These are phyloP conservation scores for Coendou prehensilis DNA, from an alignment of 2,797 vertebrate genomes.

Conservation along the genomic window DNA sequence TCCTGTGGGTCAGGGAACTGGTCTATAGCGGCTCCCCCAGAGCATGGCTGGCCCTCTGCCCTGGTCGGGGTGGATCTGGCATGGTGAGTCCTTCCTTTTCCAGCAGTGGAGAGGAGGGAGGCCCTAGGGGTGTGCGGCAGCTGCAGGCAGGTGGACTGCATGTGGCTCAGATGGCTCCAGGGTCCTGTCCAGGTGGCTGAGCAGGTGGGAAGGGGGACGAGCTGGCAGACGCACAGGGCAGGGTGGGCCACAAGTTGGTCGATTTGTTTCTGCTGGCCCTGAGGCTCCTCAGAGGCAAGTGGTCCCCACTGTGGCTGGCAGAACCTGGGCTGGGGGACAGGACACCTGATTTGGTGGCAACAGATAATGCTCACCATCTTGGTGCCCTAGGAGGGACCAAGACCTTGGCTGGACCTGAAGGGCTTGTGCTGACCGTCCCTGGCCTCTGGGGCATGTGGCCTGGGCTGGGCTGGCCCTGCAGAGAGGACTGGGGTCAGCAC, in stretches of 20 bases:
- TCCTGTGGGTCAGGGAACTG: not conserved
- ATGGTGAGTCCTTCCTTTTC: not conserved
- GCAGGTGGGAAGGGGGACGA: not conserved
- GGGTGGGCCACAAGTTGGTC: not conserved
- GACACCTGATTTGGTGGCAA: not conserved
- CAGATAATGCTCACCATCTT: accelerated
- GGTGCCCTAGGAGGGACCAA: not conserved
- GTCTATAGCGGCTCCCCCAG: accelerated
- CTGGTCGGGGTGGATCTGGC: not conserved
- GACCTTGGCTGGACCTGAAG: not conserved
- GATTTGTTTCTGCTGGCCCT: too few species aligned
- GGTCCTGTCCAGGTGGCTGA: not conserved
- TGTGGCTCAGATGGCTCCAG: not conserved
- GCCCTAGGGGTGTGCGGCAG: accelerated
- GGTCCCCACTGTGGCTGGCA: not conserved
- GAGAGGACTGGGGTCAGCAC: not conserved
- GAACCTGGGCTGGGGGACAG: not conserved
- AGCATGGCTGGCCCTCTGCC: not conserved
- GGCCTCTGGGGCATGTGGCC: not conserved
- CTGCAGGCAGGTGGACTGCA: not conserved
- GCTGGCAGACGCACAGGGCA: not conserved
- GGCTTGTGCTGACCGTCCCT: not conserved
- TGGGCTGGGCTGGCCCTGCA: not conserved
- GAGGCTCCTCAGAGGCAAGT: not conserved
- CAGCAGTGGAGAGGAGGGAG: not conserved